Percentiles rank a stretch among this genome's conserved stretches.
phyloP scores from a whole-genome alignment of 2,113 vertebrate genomes.

The Dolichallabes microphthalmus region DNA sequence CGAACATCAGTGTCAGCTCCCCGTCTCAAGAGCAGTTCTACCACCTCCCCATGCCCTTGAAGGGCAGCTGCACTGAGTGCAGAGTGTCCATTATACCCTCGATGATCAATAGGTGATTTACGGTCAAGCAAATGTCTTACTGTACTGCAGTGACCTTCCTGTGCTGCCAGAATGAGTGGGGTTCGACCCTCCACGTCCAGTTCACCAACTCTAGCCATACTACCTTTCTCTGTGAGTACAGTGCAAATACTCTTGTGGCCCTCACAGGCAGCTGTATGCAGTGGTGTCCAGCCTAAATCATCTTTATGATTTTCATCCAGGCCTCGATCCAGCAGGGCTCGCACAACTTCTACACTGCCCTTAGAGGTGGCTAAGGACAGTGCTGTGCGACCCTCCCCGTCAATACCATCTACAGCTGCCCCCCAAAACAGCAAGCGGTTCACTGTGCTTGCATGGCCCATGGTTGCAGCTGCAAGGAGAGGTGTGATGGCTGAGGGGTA shows the following conservation, averaged over 20 bases:
- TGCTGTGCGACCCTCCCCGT: slow-evolving; percentile 76
- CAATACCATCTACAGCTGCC: slow-evolving; percentile 73
- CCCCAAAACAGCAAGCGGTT: slow-evolving; percentile 77
- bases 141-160: slow-evolving; percentile 74
- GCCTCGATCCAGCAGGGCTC: slow-evolving; percentile 73
- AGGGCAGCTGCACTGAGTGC: slow-evolving; percentile 70
- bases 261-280: slow-evolving; percentile 78
- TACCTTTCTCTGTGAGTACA: slow-evolving; percentile 71
- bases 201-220: slow-evolving; percentile 74
- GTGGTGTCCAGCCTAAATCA: slow-evolving; percentile 78
- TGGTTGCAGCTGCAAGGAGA: slow-evolving; percentile 74
- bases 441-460: slow-evolving; percentile 74
- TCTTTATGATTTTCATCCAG: slow-evolving; percentile 81
- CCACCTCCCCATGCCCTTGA: slow-evolving; percentile 68
- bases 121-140: slow-evolving; percentile 72
- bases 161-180: slow-evolving; percentile 75
- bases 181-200: slow-evolving; percentile 75
- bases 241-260: slow-evolving; percentile 73
- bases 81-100: slow-evolving; percentile 74
- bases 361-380: slow-evolving; percentile 74
- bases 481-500: slow-evolving; percentile 65
- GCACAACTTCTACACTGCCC: slow-evolving; percentile 72
- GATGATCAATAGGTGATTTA: slow-evolving; percentile 72
- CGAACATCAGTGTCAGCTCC: slow-evolving; percentile 74
- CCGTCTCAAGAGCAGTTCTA: slow-evolving; percentile 72